A percentile compares a stretch with the other conserved stretches of the same genome.
These are phyloP conservation scores for Phyllotis vaccarum DNA, from an alignment of 2,797 vertebrate species.

Conservation along the genomic window DNA sequence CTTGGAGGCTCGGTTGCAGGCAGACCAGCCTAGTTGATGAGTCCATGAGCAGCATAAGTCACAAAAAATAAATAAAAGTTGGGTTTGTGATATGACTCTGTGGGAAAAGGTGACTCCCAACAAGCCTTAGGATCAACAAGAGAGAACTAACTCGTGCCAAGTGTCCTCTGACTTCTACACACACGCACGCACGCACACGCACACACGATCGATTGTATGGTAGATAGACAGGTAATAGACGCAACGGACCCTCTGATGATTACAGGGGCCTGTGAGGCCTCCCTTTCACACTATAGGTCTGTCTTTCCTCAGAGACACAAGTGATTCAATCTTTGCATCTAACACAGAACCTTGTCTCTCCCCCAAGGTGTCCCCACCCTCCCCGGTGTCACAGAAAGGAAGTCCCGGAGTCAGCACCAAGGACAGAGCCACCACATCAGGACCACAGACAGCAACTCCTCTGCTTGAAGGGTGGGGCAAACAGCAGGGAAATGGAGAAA, in stretches of 20 bases:
- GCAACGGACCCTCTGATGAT: not conserved
- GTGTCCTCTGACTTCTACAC: not conserved
- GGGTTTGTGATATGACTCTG: not conserved
- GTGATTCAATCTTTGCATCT: not conserved
- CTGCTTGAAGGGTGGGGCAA: not conserved
- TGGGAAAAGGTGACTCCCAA: not conserved
- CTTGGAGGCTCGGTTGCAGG: not conserved
- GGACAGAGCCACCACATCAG: conserved; percentile 71
- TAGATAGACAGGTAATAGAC: not conserved
- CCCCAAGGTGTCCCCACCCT: not conserved
- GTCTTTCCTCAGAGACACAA: not conserved
- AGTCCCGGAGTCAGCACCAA: conserved; percentile 75
- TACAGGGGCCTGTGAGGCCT: not conserved
- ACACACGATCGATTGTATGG: not conserved
- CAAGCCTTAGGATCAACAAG: too few species aligned
- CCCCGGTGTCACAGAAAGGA: not conserved
- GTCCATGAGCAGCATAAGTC: not conserved
- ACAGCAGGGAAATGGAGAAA: not conserved
- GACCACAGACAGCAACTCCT: conserved; percentile 47
- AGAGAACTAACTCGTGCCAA: too few species aligned
- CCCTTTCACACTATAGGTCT: not conserved
- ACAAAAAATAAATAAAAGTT: not conserved
- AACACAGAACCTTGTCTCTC: not conserved
- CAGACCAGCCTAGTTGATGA: too few species aligned
- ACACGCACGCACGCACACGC: not conserved